A percentile compares a stretch with the other conserved stretches of the same genome.
Evolutionary conservation across 2,888 invertebrate genomes (phyloP).

Genomic region (Orthosia gothica): DNA sequence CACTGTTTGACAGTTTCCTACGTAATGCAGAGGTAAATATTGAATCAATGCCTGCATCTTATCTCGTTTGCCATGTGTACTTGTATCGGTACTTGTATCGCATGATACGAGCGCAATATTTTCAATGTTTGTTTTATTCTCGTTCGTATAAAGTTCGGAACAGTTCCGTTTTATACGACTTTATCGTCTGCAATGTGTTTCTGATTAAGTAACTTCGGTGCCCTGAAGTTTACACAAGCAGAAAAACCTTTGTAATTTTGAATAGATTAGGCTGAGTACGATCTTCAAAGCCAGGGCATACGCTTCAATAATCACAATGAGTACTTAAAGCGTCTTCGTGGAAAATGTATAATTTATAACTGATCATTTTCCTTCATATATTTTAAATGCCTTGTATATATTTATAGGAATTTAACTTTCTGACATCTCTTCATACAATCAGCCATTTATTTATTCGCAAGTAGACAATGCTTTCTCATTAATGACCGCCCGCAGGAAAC

Average conservation of each 20-base stretch:
- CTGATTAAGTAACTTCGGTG: constrained; percentile 38
- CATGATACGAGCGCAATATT: constrained; percentile 46
- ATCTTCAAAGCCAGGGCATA: not conserved
- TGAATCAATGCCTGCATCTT: too few species aligned
- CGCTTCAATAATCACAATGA: constrained; percentile 21
- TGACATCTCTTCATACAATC: constrained; percentile 28
- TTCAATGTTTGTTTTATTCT: constrained; percentile 55
- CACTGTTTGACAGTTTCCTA: not conserved
- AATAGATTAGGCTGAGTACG: constrained; percentile 22
- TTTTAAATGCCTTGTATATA: constrained; percentile 3
- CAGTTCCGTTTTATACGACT: constrained; percentile 33
- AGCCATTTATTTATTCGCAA: constrained; percentile 26
- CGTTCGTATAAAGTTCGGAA: constrained; percentile 27
- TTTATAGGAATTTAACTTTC: not conserved
- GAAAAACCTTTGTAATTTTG: constrained; percentile 25
- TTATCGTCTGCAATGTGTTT: constrained; percentile 40
- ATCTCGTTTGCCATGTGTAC: not conserved
- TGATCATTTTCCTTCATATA: not conserved
- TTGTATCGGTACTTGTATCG: constrained; percentile 3
- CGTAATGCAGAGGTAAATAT: too few species aligned
- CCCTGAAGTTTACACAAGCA: constrained; percentile 26
- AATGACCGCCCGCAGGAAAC: constrained; percentile 11
- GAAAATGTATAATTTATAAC: constrained; percentile 5
- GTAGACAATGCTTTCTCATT: constrained; percentile 32
- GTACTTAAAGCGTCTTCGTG: constrained; percentile 1